Conservation (phyloP, 2,888 invertebrate genomes). For the Ophonus ardosiacus region DNA sequence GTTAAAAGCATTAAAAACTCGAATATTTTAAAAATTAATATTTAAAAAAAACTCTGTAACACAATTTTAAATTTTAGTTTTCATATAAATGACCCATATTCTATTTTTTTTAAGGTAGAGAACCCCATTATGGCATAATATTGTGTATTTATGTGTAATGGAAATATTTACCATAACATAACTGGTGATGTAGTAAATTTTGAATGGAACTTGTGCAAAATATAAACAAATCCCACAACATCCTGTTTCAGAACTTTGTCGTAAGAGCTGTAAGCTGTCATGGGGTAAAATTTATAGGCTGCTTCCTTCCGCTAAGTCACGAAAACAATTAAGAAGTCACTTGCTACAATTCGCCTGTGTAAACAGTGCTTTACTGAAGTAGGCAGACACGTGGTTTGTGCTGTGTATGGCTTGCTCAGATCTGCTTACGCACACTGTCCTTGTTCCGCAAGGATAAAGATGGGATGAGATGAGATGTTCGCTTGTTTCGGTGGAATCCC, state of each 20-base stretch:
- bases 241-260: slow-evolving; percentile 16
- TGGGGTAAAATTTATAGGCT: slow-evolving; percentile 30
- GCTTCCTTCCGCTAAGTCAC: slow-evolving; percentile 48
- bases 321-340: slow-evolving; percentile 52
- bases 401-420: neutral
- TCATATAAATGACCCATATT: too few species aligned
- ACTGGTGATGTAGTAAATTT: neutral
- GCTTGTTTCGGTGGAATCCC: neutral
- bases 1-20: too few species aligned
- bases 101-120: too few species aligned
- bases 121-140: too few species aligned
- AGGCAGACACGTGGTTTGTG: slow-evolving; percentile 6
- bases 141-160: too few species aligned
- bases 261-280: neutral
- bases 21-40: too few species aligned
- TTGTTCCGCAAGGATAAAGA: slow-evolving; percentile 7
- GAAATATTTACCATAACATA: too few species aligned
- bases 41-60: too few species aligned
- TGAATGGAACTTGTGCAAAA: neutral
- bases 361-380: slow-evolving; percentile 22
- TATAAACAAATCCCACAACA: slow-evolving; percentile 2
- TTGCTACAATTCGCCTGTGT: slow-evolving; percentile 37
- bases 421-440: slow-evolving; percentile 9
- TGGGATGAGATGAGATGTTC: neutral
- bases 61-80: too few species aligned